phyloP scores from a whole-genome alignment of 2,113 vertebrate genomes.

The human (Homo sapiens) region GRCh38 chr11:46075501-46076000 shows the following conservation, averaged over 20 bases:
- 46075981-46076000: conserved; percentile 34
- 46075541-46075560: conserved; percentile 67
- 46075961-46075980: neutral
- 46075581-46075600: conserved; percentile 28
- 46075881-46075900: conserved; percentile 35
- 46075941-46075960: conserved; percentile 34
- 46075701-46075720: conserved; percentile 12
- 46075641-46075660: conserved; percentile 23
- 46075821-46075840: conserved; percentile 27
- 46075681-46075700: conserved; percentile 11
- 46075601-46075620: conserved; percentile 48
- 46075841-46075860: conserved; percentile 47
- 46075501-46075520: conserved; percentile 76
- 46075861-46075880: conserved; percentile 21
- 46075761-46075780: conserved; percentile 42
- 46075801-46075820: neutral
- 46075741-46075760: conserved; percentile 13
- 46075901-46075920: conserved; percentile 51
- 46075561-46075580: conserved; percentile 60
- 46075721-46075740: conserved; percentile 4
- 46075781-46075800: conserved; percentile 56
- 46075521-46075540: conserved; percentile 66
- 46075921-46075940: neutral
- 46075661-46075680: neutral
- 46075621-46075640: conserved; percentile 22